Evolutionary conservation across 2,888 invertebrate genomes (phyloP).

Genomic region (Luffia ferchaultella): DNA sequence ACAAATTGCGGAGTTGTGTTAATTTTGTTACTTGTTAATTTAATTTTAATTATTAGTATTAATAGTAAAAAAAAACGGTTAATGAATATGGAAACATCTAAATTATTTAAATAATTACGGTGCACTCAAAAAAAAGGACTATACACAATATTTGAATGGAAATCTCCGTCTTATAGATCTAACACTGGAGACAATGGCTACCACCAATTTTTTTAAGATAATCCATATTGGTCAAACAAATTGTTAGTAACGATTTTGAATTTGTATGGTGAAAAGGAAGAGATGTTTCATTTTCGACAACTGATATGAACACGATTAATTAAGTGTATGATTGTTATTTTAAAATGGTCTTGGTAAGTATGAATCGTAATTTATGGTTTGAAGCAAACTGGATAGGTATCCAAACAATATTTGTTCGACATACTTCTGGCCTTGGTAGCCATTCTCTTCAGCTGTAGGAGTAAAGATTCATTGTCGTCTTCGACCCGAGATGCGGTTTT

Average conservation of each 20-base stretch:
- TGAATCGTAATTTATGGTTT: neutral
- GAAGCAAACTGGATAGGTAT: constrained; percentile 15
- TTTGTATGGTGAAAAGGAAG: neutral
- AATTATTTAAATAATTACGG: no score
- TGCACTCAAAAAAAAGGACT: no score
- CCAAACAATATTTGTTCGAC: constrained; percentile 53
- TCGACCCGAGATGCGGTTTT: constrained; percentile 92
- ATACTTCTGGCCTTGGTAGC: constrained; percentile 86
- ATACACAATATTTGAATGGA: no score
- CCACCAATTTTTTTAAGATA: constrained; percentile 26
- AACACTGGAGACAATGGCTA: constrained; percentile 64
- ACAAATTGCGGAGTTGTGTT: no score
- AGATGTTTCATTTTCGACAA: neutral
- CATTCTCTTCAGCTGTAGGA: constrained; percentile 96
- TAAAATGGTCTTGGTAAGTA: neutral
- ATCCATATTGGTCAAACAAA: neutral
- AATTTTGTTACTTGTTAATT: no score
- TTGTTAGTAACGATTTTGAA: neutral
- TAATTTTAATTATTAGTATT: no score
- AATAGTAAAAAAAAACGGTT: no score
- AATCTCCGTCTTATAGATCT: neutral
- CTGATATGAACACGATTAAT: neutral
- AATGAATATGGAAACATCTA: no score
- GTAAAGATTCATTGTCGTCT: constrained; percentile 96
- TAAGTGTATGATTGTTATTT: neutral